Evolutionary conservation across 2,797 vertebrate genomes (phyloP).

Genomic region (Morus bassanus): DNA sequence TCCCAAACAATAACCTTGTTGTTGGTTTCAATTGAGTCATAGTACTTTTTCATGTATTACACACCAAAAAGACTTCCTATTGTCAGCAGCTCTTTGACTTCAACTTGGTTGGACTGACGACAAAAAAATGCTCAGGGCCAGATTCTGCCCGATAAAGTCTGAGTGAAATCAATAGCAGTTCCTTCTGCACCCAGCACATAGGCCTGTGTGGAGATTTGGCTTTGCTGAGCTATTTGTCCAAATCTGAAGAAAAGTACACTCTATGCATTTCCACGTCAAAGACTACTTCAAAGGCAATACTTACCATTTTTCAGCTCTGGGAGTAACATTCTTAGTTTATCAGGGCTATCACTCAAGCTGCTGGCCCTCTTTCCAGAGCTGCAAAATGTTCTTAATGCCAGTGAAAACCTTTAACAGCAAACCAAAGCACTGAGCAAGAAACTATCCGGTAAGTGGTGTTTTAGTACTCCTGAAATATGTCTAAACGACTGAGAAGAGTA

Average conservation of each 20-base stretch:
- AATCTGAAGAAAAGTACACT: neutral
- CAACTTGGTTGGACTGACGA: neutral
- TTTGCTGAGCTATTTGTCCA: neutral
- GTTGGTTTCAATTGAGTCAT: conserved; percentile 15
- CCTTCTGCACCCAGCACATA: neutral
- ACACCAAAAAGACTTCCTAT: conserved; percentile 19
- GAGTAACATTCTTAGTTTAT: conserved; percentile 54
- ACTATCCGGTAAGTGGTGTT: neutral
- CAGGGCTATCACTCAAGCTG: conserved; percentile 34
- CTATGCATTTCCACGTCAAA: neutral
- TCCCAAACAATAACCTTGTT: conserved; percentile 4
- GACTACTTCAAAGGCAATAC: conserved; percentile 47
- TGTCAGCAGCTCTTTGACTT: conserved; percentile 34
- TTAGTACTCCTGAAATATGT: neutral
- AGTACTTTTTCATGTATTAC: neutral
- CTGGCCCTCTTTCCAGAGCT: conserved; percentile 6
- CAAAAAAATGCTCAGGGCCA: neutral
- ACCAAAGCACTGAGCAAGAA: neutral
- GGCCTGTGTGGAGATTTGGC: neutral
- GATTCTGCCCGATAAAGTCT: neutral
- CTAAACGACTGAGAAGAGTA: neutral
- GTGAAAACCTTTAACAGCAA: neutral
- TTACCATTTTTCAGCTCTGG: conserved; percentile 16
- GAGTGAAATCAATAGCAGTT: neutral
- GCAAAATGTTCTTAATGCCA: neutral